These are phyloP conservation scores for Spilogale gracilis DNA, from an alignment of 2,113 vertebrate species.

Conservation along the genomic window DNA sequence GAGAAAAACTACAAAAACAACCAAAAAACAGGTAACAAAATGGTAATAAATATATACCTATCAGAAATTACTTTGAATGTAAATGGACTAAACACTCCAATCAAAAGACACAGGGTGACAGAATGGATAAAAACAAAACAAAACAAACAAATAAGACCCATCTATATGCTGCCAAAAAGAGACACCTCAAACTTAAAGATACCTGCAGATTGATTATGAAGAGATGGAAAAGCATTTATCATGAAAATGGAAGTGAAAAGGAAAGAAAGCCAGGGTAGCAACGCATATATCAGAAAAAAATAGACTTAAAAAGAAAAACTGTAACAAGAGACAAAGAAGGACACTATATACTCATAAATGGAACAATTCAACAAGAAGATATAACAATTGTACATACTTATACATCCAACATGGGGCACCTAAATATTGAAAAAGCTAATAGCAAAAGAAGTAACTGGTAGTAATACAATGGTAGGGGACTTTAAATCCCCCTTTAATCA, in stretches of 20 bases:
- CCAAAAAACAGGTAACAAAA: background rate
- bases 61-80: background rate
- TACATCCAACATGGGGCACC: background rate
- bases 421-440: background rate
- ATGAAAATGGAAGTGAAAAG: background rate
- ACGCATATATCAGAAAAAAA: background rate
- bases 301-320: background rate
- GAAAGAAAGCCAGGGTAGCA: background rate
- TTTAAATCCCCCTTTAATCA: background rate
- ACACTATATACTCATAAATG: background rate
- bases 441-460: background rate
- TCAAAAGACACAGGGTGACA: background rate
- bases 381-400: background rate
- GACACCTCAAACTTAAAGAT: background rate
- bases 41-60: background rate
- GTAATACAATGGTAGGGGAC: background rate
- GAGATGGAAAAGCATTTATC: background rate
- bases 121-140: background rate
- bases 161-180: background rate
- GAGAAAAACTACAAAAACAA: background rate
- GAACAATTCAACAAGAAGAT: background rate
- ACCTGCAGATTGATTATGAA: background rate
- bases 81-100: background rate
- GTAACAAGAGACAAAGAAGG: background rate
- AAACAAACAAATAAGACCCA: background rate